phyloP scores from a whole-genome alignment of 2,797 vertebrate genomes.

The Anas bernieri region DNA sequence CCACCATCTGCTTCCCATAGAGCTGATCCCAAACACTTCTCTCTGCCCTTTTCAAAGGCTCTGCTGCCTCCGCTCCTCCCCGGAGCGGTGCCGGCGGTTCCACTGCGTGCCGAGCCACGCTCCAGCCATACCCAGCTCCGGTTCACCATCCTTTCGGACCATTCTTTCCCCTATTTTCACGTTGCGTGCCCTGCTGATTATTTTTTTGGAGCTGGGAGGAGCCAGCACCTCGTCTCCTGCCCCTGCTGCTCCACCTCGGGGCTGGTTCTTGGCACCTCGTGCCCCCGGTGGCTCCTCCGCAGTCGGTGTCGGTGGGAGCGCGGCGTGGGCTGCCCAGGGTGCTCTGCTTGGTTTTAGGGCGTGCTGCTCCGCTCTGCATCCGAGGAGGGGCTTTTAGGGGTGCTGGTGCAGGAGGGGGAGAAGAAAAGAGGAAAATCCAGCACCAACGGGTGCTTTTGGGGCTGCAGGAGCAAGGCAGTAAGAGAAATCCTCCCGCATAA shows the following conservation, averaged over 20 bases:
- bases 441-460: not conserved
- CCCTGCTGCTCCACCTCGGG: fast-evolving
- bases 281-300: not conserved
- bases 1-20: conserved; percentile 29
- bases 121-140: fast-evolving
- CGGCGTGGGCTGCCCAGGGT: fast-evolving
- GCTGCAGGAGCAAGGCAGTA: fast-evolving
- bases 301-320: not conserved
- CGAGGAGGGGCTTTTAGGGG: not conserved
- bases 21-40: not conserved
- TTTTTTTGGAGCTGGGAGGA: not conserved
- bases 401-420: too few relatives aligned
- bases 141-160: fast-evolving
- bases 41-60: not conserved
- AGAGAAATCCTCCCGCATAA: not conserved
- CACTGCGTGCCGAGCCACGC: not conserved
- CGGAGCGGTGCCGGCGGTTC: not conserved
- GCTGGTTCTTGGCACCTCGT: not conserved
- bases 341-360: not conserved
- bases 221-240: fast-evolving
- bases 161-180: not conserved
- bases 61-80: not conserved
- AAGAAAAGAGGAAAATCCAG: not conserved
- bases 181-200: fast-evolving
- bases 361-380: not conserved